Conservation (phyloP, 2,797 vertebrate genomes). For the Oreonectes daqikongensis region DNA sequence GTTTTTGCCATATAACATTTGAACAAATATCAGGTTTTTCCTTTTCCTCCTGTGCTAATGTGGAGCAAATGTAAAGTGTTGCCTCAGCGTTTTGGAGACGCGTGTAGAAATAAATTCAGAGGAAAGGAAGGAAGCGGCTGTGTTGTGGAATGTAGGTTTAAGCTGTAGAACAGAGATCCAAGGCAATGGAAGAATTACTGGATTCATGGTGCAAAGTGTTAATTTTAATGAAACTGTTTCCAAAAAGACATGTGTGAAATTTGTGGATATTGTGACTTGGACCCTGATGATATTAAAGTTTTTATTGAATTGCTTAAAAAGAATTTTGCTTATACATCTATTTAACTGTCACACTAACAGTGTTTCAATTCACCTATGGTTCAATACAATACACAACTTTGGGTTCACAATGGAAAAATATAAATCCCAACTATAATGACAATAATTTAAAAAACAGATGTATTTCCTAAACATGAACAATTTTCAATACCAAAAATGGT, state of each 20-base stretch:
- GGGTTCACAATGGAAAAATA: no score
- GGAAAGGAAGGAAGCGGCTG: constrained; percentile 71
- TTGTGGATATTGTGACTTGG: background rate
- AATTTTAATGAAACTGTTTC: background rate
- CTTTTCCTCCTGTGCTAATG: constrained; percentile 56
- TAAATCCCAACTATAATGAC: no score
- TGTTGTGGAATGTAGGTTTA: constrained; percentile 38
- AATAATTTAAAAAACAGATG: no score
- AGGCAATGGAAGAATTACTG: background rate
- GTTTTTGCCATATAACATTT: background rate
- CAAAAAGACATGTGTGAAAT: background rate
- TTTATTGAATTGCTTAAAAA: background rate
- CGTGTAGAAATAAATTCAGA: constrained; percentile 44
- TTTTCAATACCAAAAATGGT: no score
- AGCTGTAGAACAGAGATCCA: constrained; percentile 10
- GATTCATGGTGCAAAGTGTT: background rate
- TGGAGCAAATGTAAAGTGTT: constrained; percentile 64
- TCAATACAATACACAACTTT: no score
- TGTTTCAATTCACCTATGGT: no score
- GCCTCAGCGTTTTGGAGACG: constrained; percentile 72
- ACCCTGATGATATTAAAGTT: background rate
- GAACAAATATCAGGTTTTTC: background rate
- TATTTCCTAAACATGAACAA: no score
- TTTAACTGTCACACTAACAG: background rate
- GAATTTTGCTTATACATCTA: background rate